phyloP scores from a whole-genome alignment of 2,888 invertebrate species.

The Ametastegia equiseti region DNA sequence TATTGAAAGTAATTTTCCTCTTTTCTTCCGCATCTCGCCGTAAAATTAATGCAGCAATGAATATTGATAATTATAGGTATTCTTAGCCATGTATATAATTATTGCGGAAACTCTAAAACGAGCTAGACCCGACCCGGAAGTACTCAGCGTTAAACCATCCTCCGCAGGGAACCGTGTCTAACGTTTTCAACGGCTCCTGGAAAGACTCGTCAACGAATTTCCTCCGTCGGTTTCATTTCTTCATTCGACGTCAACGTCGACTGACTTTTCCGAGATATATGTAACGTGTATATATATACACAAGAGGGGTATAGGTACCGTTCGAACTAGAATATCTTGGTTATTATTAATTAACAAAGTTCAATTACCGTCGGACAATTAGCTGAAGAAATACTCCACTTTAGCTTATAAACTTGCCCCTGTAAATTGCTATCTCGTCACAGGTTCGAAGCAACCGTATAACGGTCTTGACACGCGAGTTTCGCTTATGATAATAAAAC shows the following conservation, averaged over 20 bases:
- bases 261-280: no score
- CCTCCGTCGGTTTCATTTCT: not conserved
- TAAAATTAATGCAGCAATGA: no score
- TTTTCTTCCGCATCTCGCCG: no score
- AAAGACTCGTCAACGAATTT: constrained; percentile 25
- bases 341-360: constrained; percentile 34
- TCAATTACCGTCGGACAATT: constrained; percentile 10
- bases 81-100: not conserved
- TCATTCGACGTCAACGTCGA: not conserved
- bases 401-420: not conserved
- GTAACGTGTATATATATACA: no score
- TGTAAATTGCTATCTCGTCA: constrained; percentile 3
- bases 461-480: constrained; percentile 25
- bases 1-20: no score
- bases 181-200: constrained; percentile 1
- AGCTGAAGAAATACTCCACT: not conserved
- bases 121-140: constrained; percentile 3
- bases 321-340: not conserved
- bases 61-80: no score
- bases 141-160: constrained; percentile 19
- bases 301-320: constrained; percentile 26
- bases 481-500: not conserved
- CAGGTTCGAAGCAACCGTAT: not conserved
- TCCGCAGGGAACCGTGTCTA: constrained; percentile 31
- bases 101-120: not conserved